Evolutionary conservation across 1,140 invertebrate genomes (phyloP), one percentile per base, ranked within the genome.

Genomic region (Papilio dardanus): DNA sequence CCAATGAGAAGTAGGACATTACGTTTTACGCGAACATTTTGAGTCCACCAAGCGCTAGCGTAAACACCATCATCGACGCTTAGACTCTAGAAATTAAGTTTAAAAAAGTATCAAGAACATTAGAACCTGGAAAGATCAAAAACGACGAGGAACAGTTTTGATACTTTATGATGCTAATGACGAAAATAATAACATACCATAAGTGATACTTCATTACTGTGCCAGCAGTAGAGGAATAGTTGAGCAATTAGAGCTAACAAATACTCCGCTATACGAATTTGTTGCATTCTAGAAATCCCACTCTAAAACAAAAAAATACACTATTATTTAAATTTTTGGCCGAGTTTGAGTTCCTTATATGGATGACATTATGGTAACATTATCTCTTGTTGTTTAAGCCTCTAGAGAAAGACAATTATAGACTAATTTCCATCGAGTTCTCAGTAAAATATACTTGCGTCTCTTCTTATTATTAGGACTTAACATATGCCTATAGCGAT

Each of bases 181-280:
- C 2, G 12, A 37, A 37, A 37, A 67, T 5, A 68, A 14, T 30
- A 3, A 75, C 77, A 19, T 75, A 91, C 89, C 82, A 83, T 85
- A 42, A 81, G 75, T 5, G 83, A 78, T 3, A 90, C 88, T 46
- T 85, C 75, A 67, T 88, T 90, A 50, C 88, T 84, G 69, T 92
- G 90, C 90, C 90, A 92, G 65, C 90, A 92, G 77, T 90, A 92
- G 4, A 92, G 46, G 73, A 92, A 92, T 28, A 92, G 78, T 77
- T 90, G 88, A 8, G 87, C 77, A 8, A 92, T 87, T 0, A 92
- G 82, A 2, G 90, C 88, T 21, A 86, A 33, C 0, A 90, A 77
- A 74, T 89, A 92, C 77, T 92, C 88, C 0, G 88, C 83, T 42
- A 88, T 86, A 87, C 90, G 89, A 8, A 92, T 81, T 28, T 84